phyloP scores from a whole-genome alignment of 1,140 invertebrate genomes.

The Drosophila murphyi region DNA sequence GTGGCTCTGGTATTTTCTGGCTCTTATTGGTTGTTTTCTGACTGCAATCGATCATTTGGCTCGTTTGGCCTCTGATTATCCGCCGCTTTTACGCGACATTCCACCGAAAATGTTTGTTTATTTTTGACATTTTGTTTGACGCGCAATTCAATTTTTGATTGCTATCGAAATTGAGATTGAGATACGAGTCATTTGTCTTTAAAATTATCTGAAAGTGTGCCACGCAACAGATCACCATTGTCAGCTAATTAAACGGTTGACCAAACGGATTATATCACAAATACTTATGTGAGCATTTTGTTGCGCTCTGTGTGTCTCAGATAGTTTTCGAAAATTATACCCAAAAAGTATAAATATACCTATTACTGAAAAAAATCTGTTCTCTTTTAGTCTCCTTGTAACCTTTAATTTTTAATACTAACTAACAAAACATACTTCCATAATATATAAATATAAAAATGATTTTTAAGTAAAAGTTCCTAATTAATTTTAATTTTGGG shows the following conservation, averaged over 20 bases:
- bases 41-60: conserved; percentile 70
- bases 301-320: conserved; percentile 3
- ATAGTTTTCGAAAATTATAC: neutral
- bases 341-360: neutral
- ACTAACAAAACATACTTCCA: no score
- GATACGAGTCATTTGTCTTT: conserved; percentile 43
- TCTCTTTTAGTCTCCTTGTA: no score
- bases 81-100: conserved; percentile 73
- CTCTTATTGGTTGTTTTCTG: neutral
- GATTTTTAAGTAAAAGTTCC: no score
- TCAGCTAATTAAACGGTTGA: conserved; percentile 74
- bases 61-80: conserved; percentile 53
- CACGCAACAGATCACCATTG: conserved; percentile 41
- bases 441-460: no score
- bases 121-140: conserved; percentile 56
- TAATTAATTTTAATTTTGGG: no score
- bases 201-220: conserved; percentile 28
- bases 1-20: no score
- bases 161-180: conserved; percentile 31
- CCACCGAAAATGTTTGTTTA: conserved; percentile 32
- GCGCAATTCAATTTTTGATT: conserved; percentile 30
- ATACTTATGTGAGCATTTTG: conserved; percentile 7
- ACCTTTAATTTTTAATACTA: no score
- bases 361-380: no score
- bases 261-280: conserved; percentile 54